A percentile compares a stretch with the other conserved stretches of the same genome.
Evolutionary conservation across 2,113 vertebrate genomes (phyloP).

Genomic region (Albula goreensis): DNA sequence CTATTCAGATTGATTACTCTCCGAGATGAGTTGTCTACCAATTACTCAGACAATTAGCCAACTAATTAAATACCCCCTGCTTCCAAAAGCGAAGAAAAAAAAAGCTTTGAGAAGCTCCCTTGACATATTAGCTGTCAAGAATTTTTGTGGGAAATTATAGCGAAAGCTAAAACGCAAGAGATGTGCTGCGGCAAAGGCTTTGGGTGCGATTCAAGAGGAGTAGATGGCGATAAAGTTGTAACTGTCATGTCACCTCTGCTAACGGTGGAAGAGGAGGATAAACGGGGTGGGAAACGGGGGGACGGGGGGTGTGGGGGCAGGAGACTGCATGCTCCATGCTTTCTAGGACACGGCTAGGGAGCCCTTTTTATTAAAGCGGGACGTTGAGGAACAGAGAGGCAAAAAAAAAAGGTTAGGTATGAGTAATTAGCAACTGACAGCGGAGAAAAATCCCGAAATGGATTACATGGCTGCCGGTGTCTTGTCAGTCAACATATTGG

Average conservation of each 20-base stretch:
- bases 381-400: constrained; percentile 23
- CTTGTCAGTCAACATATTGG: constrained; percentile 26
- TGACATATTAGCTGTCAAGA: constrained; percentile 83
- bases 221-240: constrained; percentile 39
- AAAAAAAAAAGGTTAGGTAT: constrained; percentile 49
- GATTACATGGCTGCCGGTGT: constrained; percentile 8
- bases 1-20: constrained; percentile 99
- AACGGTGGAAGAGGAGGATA: constrained; percentile 2
- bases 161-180: constrained; percentile 39
- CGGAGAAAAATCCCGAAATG: constrained; percentile 30
- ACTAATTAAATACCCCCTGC: constrained; percentile 99
- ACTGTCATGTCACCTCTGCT: constrained; percentile 31
- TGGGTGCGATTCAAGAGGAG: constrained; percentile 32
- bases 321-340: background rate
- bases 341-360: background rate
- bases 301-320: background rate
- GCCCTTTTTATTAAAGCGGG: constrained; percentile 23
- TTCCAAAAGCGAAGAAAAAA: constrained; percentile 85
- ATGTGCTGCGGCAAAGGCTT: constrained; percentile 17
- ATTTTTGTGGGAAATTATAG: constrained; percentile 55
- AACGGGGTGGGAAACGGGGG: background rate
- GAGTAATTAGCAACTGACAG: constrained; percentile 45
- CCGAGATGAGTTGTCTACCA: constrained; percentile 98
- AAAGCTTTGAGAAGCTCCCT: constrained; percentile 72
- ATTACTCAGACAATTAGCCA: constrained; percentile 99